These are phyloP conservation scores for Brachionus asplanchnoidis DNA, from an alignment of 1,140 invertebrate species.

Conservation along the genomic window DNA sequence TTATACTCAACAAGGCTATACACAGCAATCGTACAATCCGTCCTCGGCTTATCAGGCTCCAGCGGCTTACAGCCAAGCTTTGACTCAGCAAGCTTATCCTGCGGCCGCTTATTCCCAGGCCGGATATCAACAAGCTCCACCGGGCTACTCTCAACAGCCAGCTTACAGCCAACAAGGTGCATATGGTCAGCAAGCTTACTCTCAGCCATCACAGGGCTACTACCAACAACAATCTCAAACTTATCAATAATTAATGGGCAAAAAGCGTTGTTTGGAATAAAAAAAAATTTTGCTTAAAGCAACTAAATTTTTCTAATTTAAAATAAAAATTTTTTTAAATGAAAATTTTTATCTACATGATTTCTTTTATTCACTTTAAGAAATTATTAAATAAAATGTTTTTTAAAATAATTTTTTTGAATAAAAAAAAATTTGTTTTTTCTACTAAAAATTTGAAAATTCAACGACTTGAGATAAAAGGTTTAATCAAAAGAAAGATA, in stretches of 20 bases:
- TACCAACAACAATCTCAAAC: not conserved
- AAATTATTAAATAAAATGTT: not conserved
- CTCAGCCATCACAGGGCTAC: not conserved
- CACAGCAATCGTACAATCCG: not conserved
- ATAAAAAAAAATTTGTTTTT: not conserved
- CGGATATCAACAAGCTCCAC: not conserved
- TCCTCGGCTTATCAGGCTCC: not conserved
- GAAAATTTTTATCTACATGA: not conserved
- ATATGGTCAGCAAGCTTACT: not conserved
- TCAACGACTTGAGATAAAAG: not conserved
- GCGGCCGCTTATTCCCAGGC: not conserved
- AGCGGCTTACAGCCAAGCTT: not conserved
- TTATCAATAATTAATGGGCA: not conserved
- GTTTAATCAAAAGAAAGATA: not conserved
- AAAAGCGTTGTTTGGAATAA: not conserved
- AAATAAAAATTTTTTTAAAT: not conserved
- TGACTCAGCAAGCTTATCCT: not conserved
- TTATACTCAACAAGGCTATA: not conserved
- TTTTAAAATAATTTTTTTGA: not conserved
- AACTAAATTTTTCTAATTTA: not conserved
- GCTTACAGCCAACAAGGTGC: not conserved
- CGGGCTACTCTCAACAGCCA: not conserved
- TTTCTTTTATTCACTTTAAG: not conserved
- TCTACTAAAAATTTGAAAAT: not conserved
- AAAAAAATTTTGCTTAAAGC: no score